Conservation (phyloP, 2,113 vertebrate species). For the Lophochroa leadbeateri region DNA sequence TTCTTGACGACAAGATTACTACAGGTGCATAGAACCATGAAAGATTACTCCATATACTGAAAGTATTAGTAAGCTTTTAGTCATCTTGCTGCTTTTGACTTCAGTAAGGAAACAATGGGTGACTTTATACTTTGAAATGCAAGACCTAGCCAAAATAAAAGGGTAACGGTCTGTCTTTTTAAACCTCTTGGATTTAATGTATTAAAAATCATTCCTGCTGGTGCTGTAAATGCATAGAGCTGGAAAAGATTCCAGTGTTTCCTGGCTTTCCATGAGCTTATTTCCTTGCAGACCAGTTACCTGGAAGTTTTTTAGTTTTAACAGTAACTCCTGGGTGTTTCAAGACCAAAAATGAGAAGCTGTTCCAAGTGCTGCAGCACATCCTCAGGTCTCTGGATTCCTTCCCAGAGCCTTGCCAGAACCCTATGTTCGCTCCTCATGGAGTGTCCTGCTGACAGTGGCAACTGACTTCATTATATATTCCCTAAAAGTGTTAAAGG, state of each 20-base stretch:
- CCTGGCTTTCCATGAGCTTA: background rate
- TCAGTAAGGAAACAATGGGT: background rate
- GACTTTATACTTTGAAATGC: background rate
- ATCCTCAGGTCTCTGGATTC: background rate
- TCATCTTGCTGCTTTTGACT: background rate
- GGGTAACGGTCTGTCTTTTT: background rate
- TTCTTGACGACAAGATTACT: background rate
- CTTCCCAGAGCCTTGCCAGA: background rate
- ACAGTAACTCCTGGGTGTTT: background rate
- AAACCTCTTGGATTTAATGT: background rate
- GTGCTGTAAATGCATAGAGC: background rate
- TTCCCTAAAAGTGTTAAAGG: background rate
- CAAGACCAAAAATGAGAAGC: background rate
- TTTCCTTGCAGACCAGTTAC: background rate
- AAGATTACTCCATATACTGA: background rate
- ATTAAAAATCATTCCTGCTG: background rate
- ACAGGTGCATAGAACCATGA: background rate
- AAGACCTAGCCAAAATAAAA: background rate
- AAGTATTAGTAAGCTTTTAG: background rate
- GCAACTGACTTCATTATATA: background rate
- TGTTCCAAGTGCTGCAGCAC: background rate
- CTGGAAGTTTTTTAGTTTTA: background rate
- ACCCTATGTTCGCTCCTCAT: accelerated
- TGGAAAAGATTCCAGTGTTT: background rate
- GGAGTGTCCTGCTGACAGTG: background rate